A percentile compares a stretch with the other conserved stretches of the same genome.
These are phyloP conservation scores for Cantharis rufa DNA, from an alignment of 2,888 invertebrate species.

Conservation along the genomic window DNA sequence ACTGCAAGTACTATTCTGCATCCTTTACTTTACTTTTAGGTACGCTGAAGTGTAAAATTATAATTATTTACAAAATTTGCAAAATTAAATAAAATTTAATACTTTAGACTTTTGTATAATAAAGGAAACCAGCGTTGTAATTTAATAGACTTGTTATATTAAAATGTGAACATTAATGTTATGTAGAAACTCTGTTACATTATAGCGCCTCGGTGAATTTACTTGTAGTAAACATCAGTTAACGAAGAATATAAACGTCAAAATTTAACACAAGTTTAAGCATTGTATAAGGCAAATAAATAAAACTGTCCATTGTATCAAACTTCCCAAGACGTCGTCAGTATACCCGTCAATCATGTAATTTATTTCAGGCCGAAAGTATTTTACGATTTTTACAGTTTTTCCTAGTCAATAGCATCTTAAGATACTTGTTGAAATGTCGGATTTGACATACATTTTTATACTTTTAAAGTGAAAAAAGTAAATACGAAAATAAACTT, in stretches of 20 bases:
- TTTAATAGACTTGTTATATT: neutral
- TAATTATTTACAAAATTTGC: too few relatives aligned
- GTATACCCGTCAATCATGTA: constrained; percentile 36
- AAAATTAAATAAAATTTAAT: neutral
- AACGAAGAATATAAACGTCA: constrained; percentile 31
- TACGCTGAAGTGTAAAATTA: neutral
- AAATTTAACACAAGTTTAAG: constrained; percentile 20
- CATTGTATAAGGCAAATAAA: constrained; percentile 34
- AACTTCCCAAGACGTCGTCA: constrained; percentile 30
- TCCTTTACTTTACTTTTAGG: too few relatives aligned
- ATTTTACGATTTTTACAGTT: constrained; percentile 22
- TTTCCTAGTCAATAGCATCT: constrained; percentile 13
- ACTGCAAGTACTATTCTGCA: too few relatives aligned
- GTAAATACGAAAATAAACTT: neutral
- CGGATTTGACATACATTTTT: neutral
- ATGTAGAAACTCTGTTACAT: neutral
- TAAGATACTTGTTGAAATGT: constrained; percentile 12
- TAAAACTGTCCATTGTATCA: constrained; percentile 34
- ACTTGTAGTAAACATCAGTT: constrained; percentile 27
- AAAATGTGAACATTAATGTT: neutral
- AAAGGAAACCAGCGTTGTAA: neutral
- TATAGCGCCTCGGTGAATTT: constrained; percentile 17
- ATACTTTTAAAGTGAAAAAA: neutral
- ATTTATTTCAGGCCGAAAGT: constrained; percentile 27
- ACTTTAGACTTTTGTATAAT: neutral